Base-by-base conservation (phyloP, 1,140 invertebrate species). In the Zaprionus kolodkinae region DNA sequence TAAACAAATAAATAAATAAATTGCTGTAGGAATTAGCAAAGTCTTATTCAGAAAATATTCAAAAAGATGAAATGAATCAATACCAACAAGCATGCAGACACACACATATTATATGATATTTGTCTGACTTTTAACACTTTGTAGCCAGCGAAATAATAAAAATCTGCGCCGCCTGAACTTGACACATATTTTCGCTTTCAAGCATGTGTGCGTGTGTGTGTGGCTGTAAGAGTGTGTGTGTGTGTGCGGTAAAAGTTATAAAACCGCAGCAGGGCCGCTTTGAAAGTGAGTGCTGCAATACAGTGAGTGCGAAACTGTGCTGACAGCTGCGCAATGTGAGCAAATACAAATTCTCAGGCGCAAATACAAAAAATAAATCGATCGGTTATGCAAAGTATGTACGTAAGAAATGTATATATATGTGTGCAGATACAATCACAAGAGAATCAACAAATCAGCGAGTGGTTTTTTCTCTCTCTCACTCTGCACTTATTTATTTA, bases 21-120 rank as follows among this genome's bases (percentile, higher is more conserved):
- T 87, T 87, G 68, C 76, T 74, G 56, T 73, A 71, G 73, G 84
- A 87, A 87, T 87, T 79, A 87, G 84, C 84, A 80, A 88, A 45
- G 65, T 82, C 61, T 56, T 52, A 55, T 62, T 74, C 36, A 85
- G 69, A 61, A 50, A 65, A 40, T 21, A 40, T 40, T 40, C 40
- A 45, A 45, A 17, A 64, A 52, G 50, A 40, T 43, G 59, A 21
- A 27, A 50, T 35, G 56, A 13, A 64, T n/a, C 12, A 5, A 64
- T 15, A 54, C 21, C 55, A n/a, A 50, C 10, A 50, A 1, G 4
- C n/a, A 40, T 15, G 7, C n/a, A 40, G 11, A 9, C 15, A 25
- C n/a, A 25, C n/a, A 5, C 7, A 36, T 54, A 43, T 40, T 25
- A 55, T 45, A 50, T 87, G 79, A 69, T 87, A 77, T 74, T 78